Base-by-base conservation (phyloP, 2,797 vertebrate species). In the Urocyon cinereoargenteus region DNA sequence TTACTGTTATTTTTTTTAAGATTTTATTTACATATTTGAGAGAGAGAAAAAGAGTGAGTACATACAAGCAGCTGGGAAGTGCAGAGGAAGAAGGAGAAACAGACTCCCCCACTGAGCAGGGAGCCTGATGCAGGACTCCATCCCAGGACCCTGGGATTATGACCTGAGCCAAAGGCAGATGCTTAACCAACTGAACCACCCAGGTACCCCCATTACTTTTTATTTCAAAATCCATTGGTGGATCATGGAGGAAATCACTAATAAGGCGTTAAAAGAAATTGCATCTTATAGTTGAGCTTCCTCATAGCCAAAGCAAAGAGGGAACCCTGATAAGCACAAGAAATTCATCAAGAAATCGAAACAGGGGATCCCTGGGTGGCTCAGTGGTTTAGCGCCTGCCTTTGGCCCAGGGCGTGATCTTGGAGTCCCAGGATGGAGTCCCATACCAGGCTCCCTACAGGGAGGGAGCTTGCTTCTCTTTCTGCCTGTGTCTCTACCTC, bases 251-350 rank as follows among this genome's bases (percentile, higher is more conserved):
- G 70, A 2, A 62, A 84, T 51, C 36, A 75, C 4, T 64, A 94
- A 89, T 79, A 91, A 94, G 96, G 36, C 31, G 83, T 5, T 86
- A 57, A 73, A 40, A 90, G 73, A 36, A 83, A 87, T 49, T 91
- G n/a, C 36, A 91, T 94, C 36, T n/a, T 81, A 12, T 94, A 14
- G 0, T 86, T 75, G 31, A 96, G 79, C 70, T 94, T 94, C 53
- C 79, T 75, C 40, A 53, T 45, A 97, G 51, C 75, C 28, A 34
- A 93, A 57, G 66, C 84, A 87, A 92, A 96, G 49, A 90, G 62
- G 36, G 24, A 91, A 53, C 55, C 3, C 40, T 36, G 26, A 61
- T 62, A 70, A 82, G n/a, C 93, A 82, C 2, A 79, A 57, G 61
- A 73, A 64, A 59, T 49, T 78, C 15, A 53, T 83, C 55, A 86